Percentiles rank a stretch among this genome's conserved stretches.
phyloP scores from a whole-genome alignment of 35 echinoderm and acorn worm genomes.

The Patiria miniata region DNA sequence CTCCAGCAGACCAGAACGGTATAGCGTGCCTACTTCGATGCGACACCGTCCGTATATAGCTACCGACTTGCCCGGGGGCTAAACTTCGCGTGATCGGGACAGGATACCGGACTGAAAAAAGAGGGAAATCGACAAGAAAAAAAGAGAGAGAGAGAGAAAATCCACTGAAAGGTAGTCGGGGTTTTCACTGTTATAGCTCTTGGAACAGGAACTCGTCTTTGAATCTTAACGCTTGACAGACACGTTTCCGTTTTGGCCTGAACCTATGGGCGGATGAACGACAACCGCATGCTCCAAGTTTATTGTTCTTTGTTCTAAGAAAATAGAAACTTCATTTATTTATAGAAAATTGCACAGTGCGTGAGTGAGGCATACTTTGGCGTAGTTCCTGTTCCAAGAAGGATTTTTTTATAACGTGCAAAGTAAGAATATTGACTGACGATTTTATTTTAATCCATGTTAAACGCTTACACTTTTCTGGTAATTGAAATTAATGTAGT shows the following conservation, averaged over 20 bases:
- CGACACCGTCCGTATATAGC: not conserved
- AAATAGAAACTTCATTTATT: not conserved
- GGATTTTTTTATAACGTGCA: too few species aligned
- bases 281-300: not conserved
- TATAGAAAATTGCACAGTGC: too few species aligned
- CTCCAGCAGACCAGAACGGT: constrained; percentile 8
- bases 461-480: too few species aligned
- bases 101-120: not conserved
- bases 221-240: constrained; percentile 18
- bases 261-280: constrained; percentile 5
- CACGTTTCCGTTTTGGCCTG: not conserved
- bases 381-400: too few species aligned
- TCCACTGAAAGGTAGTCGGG: too few species aligned
- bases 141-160: not conserved
- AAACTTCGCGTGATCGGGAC: not conserved
- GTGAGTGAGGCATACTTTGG: too few species aligned
- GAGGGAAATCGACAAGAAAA: not conserved
- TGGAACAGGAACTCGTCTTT: not conserved
- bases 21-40: not conserved
- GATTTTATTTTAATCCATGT: too few species aligned
- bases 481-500: too few species aligned
- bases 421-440: too few species aligned
- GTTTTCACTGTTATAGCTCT: not conserved
- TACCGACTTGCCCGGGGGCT: constrained; percentile 2
- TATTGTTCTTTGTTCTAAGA: constrained; percentile 19